Conservation (phyloP, 2,888 invertebrate genomes). For the Pterobdella sp. region DNA sequence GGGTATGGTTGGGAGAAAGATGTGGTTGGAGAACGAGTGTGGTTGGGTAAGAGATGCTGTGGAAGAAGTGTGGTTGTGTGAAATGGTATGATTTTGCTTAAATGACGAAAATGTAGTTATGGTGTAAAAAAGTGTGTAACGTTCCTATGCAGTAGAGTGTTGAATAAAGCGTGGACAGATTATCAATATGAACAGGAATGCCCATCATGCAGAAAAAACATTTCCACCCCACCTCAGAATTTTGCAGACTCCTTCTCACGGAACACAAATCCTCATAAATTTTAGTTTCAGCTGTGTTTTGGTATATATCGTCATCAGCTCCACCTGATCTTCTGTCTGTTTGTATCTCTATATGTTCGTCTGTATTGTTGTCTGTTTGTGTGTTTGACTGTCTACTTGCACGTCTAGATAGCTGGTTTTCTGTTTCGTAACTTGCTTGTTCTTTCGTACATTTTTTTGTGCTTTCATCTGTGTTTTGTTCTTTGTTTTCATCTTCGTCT, state of each 20-base stretch:
- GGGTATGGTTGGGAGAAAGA: not conserved
- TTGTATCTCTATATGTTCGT: constrained; percentile 54
- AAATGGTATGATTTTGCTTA: no score
- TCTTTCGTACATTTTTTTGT: not conserved
- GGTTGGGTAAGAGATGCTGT: not conserved
- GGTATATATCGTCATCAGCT: constrained; percentile 6
- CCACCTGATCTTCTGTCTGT: not conserved
- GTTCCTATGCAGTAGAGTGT: not conserved
- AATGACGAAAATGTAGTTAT: no score
- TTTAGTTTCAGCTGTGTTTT: constrained; percentile 13
- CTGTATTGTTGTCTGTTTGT: not conserved
- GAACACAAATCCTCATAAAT: constrained; percentile 30
- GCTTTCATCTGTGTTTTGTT: not conserved
- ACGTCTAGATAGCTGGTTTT: not conserved
- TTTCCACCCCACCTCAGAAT: constrained; percentile 12
- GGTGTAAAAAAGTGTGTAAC: not conserved
- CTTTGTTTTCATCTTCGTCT: constrained; percentile 1
- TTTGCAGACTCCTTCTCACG: not conserved
- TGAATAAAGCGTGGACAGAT: not conserved
- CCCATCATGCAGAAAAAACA: not conserved
- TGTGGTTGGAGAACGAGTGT: not conserved
- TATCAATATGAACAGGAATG: not conserved
- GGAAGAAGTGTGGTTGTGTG: no score
- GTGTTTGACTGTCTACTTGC: not conserved
- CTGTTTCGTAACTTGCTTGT: not conserved